phyloP scores from a whole-genome alignment of 2,113 vertebrate genomes.

The Xiphophorus maculatus region DNA sequence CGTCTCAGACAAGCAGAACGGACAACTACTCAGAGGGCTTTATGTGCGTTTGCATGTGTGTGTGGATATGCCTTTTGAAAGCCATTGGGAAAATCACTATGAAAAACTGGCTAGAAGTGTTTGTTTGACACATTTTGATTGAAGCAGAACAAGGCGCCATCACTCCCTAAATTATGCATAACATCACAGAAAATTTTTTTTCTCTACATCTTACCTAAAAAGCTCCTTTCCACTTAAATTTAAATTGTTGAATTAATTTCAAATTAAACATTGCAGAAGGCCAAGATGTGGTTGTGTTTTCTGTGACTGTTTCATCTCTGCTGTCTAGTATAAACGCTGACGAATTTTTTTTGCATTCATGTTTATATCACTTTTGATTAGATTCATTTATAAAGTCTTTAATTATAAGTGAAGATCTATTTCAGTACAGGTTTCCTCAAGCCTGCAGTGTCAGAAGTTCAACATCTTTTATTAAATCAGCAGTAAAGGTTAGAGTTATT shows the following conservation, averaged over 20 bases:
- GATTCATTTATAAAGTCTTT: no score
- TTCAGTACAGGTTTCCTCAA: no score
- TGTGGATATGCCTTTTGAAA: constrained; percentile 33
- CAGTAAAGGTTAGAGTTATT: no score
- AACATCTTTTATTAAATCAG: no score
- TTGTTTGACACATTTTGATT: constrained; percentile 27
- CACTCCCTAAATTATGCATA: constrained; percentile 2
- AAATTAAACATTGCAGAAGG: no score
- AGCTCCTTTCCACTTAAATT: neutral
- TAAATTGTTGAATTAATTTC: neutral
- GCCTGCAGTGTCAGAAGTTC: no score
- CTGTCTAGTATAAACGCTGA: no score
- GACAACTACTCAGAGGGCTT: constrained; percentile 39
- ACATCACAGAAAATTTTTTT: constrained; percentile 17
- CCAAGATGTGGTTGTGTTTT: no score
- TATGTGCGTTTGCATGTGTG: neutral
- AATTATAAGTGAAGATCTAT: no score
- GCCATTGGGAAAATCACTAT: neutral
- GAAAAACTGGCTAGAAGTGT: neutral
- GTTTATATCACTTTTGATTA: no score
- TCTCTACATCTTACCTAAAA: neutral
- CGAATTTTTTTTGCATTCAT: no score
- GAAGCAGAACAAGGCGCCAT: constrained; percentile 30
- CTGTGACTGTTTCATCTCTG: no score
- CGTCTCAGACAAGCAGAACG: constrained; percentile 53